These are phyloP conservation scores for Vanessa tameamea DNA, from an alignment of 1,140 invertebrate species.

Conservation along the genomic window DNA sequence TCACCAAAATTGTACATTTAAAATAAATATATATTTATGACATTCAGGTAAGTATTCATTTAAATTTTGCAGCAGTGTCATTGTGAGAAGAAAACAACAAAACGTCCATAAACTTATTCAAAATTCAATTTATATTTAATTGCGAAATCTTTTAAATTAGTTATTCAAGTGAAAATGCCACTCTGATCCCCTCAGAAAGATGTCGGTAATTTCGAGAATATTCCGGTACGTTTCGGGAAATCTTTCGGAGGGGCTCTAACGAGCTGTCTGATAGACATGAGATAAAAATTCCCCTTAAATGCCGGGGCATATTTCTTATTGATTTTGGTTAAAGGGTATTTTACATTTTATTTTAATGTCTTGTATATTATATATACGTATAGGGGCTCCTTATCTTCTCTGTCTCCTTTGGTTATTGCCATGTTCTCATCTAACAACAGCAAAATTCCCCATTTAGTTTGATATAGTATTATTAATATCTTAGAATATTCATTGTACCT, in stretches of 20 bases:
- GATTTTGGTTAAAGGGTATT: conserved; percentile 13
- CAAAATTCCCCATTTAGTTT: too few species aligned
- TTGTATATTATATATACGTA: too few species aligned
- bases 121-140: conserved; percentile 30
- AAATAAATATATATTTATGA: not conserved
- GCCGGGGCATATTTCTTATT: conserved; percentile 14
- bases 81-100: conserved; percentile 13
- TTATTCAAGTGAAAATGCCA: conserved; percentile 33
- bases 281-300: conserved; percentile 33
- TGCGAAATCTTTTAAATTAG: conserved; percentile 34
- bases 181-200: conserved; percentile 29
- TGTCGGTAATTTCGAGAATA: conserved; percentile 31
- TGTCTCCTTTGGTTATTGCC: too few species aligned
- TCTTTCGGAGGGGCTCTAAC: conserved; percentile 19
- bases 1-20: not conserved
- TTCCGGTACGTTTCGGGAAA: conserved; percentile 20
- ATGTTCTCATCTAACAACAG: too few species aligned
- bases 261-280: conserved; percentile 34
- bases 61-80: not conserved
- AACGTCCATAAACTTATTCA: conserved; percentile 24
- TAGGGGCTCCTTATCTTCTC: too few species aligned
- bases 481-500: too few species aligned
- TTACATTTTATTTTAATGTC: not conserved
- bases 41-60: not conserved
- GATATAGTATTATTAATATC: too few species aligned